Evolutionary conservation across 1,140 invertebrate genomes (phyloP), one percentile per base, ranked within the genome.

Genomic region (Meteorus sp.): DNA sequence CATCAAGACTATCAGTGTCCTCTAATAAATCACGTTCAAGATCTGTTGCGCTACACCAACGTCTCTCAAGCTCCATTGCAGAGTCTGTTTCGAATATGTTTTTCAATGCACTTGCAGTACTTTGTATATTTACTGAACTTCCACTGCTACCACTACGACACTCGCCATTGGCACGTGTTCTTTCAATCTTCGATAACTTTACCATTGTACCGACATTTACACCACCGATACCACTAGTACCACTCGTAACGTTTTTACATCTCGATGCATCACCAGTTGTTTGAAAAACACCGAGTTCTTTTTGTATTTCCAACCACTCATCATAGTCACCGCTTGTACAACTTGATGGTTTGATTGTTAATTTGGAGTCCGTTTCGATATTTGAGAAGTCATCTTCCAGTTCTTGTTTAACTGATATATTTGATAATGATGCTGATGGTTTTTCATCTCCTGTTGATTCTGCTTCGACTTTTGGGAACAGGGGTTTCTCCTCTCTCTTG

Each of bases 231-330:
- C 25, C 51, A 61, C 33, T 63, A 63, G 58, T 62, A 62, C 60
- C 54, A 51, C 33, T 41, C 3, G 39, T 29, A 19, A 55, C 29
- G 65, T 62, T 79, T 68, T 72, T 72, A 70, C 63, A 75, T 55
- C 76, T 77, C 44, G 63, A 74, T 52, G 61, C 71, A 66, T 65
- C 71, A 27, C 54, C 50, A 15, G 23, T 23, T 6, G 69, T 45
- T 13, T 74, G 72, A 71, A 75, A 85, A 23, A 80, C 83, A 47
- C 82, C 81, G 1, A 89, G 72, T 66, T 88, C 87, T 53, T 86
- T 85, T 63, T 88, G 87, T 23, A 89, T 86, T 45, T 85, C 86
- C 3, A 85, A 75, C 86, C 86, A 89, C 64, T 87, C 86, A 67
- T 89, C 86, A 60, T 86, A 86, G 60, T 83, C 80, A 41, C 81